Evolutionary conservation across 2,113 vertebrate genomes (phyloP).

Genomic region (Heterochromis multidens): DNA sequence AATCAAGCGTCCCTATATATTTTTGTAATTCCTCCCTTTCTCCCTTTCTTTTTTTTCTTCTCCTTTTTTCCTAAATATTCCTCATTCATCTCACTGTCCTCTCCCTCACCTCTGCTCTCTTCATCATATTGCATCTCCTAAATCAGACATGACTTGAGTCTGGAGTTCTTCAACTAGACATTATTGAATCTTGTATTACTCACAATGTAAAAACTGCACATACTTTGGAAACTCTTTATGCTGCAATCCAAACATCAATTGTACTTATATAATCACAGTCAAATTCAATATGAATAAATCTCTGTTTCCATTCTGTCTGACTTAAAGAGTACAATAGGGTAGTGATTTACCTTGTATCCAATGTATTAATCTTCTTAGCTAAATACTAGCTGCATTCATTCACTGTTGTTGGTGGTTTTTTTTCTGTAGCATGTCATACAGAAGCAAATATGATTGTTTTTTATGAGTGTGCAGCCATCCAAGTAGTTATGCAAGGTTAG

Average conservation of each 20-base stretch:
- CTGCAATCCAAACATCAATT: neutral
- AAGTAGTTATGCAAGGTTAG: neutral
- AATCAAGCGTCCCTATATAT: neutral
- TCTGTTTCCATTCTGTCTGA: neutral
- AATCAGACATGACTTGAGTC: slow-evolving; percentile 21
- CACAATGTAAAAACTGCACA: slow-evolving; percentile 7
- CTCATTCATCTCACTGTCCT: slow-evolving; percentile 27
- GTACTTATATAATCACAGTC: neutral
- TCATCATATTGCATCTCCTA: slow-evolving; percentile 14
- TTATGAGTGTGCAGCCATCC: neutral
- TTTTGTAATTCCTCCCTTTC: slow-evolving; percentile 2
- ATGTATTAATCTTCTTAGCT: neutral
- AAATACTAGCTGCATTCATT: neutral
- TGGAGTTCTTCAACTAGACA: slow-evolving; percentile 14
- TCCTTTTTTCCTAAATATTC: neutral
- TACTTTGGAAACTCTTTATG: neutral
- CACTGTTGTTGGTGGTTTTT: neutral
- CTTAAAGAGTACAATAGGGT: neutral
- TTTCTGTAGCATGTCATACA: neutral
- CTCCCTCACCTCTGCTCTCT: slow-evolving; percentile 22
- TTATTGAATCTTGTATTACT: neutral
- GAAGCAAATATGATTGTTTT: neutral
- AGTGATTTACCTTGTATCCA: neutral
- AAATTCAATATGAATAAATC: neutral
- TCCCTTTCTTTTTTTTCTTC: neutral